These are phyloP conservation scores for Psittacula derbiana DNA, from an alignment of 2,797 vertebrate species.

Conservation along the genomic window DNA sequence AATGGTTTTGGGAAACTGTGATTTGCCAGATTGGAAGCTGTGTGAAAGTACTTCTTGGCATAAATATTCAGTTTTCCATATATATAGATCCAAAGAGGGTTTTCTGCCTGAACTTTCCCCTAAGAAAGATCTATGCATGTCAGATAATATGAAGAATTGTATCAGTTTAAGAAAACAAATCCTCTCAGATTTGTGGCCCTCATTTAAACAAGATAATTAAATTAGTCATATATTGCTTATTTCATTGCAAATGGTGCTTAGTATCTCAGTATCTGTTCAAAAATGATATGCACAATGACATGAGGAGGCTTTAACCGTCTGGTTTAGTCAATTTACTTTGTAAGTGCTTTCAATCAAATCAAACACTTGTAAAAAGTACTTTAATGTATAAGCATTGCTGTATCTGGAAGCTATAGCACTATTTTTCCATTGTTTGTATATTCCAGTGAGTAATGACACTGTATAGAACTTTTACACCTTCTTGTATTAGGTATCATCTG, in stretches of 20 bases:
- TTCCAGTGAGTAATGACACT: neutral
- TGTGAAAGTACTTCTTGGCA: neutral
- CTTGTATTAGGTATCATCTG: neutral
- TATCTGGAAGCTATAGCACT: neutral
- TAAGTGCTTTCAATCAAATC: neutral
- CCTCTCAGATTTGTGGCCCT: neutral
- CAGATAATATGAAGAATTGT: neutral
- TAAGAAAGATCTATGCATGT: neutral
- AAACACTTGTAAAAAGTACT: neutral
- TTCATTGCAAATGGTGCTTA: neutral
- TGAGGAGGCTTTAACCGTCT: neutral
- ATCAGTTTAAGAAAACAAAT: neutral
- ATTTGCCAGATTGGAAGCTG: neutral
- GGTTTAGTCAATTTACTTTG: neutral
- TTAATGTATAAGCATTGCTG: neutral
- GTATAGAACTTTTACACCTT: neutral
- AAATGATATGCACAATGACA: neutral
- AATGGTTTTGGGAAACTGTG: neutral
- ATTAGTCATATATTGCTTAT: neutral
- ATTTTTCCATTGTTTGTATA: neutral
- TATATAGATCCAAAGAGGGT: neutral
- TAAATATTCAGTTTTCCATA: neutral
- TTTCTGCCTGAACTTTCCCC: neutral
- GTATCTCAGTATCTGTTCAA: neutral
- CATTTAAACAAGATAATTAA: neutral